Conservation (phyloP, 2,797 vertebrate species). For the Aeoliscus strigatus region DNA sequence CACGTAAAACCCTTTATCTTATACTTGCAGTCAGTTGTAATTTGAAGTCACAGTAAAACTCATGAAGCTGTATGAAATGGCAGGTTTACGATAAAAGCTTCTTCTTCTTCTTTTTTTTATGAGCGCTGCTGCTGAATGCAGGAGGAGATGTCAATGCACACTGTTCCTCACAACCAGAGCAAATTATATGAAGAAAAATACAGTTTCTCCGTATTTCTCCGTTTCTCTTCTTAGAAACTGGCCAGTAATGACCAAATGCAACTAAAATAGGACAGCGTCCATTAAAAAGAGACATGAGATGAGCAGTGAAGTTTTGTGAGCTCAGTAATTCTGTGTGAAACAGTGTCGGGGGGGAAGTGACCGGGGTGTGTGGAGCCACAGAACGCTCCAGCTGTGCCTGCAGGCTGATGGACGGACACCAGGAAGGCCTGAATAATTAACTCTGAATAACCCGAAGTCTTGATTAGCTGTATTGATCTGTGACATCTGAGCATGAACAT, state of each 20-base stretch:
- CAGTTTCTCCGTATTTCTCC: slow-evolving; percentile 9
- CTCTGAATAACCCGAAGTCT: too few relatives aligned
- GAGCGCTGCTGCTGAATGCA: too few relatives aligned
- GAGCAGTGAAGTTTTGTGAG: slow-evolving; percentile 34
- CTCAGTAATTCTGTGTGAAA: slow-evolving; percentile 36
- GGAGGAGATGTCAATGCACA: slow-evolving; percentile 11
- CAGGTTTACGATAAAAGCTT: slow-evolving; percentile 62
- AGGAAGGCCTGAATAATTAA: too few relatives aligned
- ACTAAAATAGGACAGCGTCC: slow-evolving; percentile 31
- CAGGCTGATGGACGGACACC: too few relatives aligned
- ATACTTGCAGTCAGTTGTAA: slow-evolving; percentile 49
- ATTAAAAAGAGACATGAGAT: slow-evolving; percentile 46
- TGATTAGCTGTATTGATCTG: too few relatives aligned
- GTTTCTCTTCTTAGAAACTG: slow-evolving; percentile 31
- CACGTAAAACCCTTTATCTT: slow-evolving; percentile 63
- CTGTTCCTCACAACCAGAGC: slow-evolving; percentile 5
- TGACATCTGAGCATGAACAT: too few relatives aligned
- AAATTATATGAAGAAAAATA: slow-evolving; percentile 22
- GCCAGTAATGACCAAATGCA: slow-evolving; percentile 33
- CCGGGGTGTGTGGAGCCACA: too few relatives aligned
- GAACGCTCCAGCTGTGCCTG: too few relatives aligned
- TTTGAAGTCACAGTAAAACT: slow-evolving; percentile 38
- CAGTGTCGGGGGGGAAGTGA: too few relatives aligned
- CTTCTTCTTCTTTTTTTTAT: slow-evolving; percentile 62
- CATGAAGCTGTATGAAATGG: slow-evolving; percentile 38